phyloP scores from a whole-genome alignment of 2,888 invertebrate species.

The Gortyna flavago region DNA sequence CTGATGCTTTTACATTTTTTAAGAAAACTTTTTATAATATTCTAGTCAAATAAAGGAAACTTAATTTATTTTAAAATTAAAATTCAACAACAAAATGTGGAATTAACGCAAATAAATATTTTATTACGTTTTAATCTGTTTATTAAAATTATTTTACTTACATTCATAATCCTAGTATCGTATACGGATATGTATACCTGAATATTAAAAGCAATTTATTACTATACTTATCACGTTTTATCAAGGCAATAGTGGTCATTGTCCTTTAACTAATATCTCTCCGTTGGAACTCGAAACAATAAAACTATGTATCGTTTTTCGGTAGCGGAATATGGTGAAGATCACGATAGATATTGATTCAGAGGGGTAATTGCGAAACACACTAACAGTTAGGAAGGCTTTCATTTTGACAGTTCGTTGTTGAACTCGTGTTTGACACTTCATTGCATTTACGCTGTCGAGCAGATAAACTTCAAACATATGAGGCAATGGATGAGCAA shows the following conservation, averaged over 20 bases:
- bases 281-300: too few relatives aligned
- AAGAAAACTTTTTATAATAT: conserved; percentile 27
- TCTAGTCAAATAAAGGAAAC: conserved; percentile 49
- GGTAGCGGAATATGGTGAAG: neutral
- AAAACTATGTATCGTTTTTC: neutral
- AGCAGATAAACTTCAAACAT: too few relatives aligned
- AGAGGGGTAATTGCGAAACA: too few relatives aligned
- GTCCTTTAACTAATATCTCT: too few relatives aligned
- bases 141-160: conserved; percentile 26
- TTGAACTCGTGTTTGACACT: too few relatives aligned
- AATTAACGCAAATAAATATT: conserved; percentile 59
- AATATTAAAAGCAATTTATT: neutral
- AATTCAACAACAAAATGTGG: conserved; percentile 28
- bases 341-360: neutral
- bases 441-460: too few relatives aligned
- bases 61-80: conserved; percentile 34
- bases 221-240: neutral
- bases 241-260: too few relatives aligned
- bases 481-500: too few relatives aligned
- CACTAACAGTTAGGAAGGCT: too few relatives aligned
- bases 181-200: neutral
- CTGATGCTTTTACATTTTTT: conserved; percentile 19
- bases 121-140: conserved; percentile 60
- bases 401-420: too few relatives aligned
- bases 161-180: neutral